Conservation (phyloP, 2,888 invertebrate genomes). For the Drosophila recens region DNA sequence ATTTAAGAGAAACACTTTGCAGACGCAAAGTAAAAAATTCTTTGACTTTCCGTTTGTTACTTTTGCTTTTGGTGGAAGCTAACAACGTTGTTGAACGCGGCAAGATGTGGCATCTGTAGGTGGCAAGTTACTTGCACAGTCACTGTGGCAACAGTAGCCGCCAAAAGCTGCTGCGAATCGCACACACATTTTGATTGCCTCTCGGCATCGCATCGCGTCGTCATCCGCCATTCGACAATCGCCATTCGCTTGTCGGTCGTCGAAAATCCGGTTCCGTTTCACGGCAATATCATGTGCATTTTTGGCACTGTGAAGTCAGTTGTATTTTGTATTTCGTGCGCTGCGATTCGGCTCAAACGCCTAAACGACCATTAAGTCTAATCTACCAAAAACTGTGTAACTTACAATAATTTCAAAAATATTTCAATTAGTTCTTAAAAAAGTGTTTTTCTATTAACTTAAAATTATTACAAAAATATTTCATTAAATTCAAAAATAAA, state of each 20-base stretch:
- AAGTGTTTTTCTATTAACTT: neutral
- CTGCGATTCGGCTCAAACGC: conserved; percentile 47
- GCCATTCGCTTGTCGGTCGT: conserved; percentile 29
- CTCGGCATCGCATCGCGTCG: conserved; percentile 51
- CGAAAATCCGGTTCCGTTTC: conserved; percentile 8
- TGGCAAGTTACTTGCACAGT: conserved; percentile 16
- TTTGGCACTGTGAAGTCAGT: conserved; percentile 55
- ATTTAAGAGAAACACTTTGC: conserved; percentile 49
- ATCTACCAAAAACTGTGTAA: neutral
- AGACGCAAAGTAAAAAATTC: conserved; percentile 4
- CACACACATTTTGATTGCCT: conserved; percentile 56
- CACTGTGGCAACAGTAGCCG: conserved; percentile 42
- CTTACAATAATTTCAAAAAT: neutral
- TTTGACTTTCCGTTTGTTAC: conserved; percentile 29
- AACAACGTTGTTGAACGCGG: conserved; percentile 44
- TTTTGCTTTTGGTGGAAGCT: conserved; percentile 46
- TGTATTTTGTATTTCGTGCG: conserved; percentile 63
- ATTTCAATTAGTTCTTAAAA: neutral
- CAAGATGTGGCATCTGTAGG: conserved; percentile 18
- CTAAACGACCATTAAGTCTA: neutral
- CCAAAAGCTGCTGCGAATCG: conserved; percentile 51
- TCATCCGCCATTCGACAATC: conserved; percentile 5
- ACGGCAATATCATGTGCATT: conserved; percentile 36
- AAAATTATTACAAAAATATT: neutral
- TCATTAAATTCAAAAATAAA: neutral